Percentiles rank a stretch among this genome's conserved stretches.
Evolutionary conservation across 2,113 vertebrate species (phyloP).

Genomic region (Colossoma macropomum): DNA sequence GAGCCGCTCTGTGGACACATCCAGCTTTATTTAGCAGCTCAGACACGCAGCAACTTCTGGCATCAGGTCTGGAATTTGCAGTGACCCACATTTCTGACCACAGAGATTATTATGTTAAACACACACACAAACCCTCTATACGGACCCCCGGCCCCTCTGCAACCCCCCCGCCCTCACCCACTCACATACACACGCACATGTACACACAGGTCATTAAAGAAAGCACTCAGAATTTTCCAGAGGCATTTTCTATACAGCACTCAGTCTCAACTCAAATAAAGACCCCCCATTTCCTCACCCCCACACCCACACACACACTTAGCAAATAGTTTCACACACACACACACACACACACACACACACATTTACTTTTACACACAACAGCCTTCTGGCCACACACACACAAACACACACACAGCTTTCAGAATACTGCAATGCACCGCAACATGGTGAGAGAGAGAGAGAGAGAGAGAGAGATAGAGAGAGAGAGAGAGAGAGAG

Average conservation of each 20-base stretch:
- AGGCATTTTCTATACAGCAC: not conserved
- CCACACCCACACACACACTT: not conserved
- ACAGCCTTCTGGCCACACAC: not conserved
- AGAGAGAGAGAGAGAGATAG: slow-evolving; percentile 23
- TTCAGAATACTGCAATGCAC: slow-evolving; percentile 59
- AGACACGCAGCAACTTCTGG: slow-evolving; percentile 1
- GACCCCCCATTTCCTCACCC: not conserved
- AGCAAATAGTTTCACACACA: not conserved
- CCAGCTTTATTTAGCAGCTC: slow-evolving; percentile 9
- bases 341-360: slow-evolving; percentile 13
- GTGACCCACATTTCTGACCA: slow-evolving; percentile 5
- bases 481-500: slow-evolving; percentile 42
- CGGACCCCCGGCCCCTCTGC: no score
- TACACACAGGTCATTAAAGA: slow-evolving; percentile 3
- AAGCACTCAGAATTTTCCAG: not conserved
- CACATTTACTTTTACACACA: slow-evolving; percentile 1
- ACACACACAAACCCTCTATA: not conserved
- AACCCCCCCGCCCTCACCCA: no score
- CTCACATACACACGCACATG: not conserved
- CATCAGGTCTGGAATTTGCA: not conserved
- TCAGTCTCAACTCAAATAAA: not conserved
- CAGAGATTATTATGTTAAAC: not conserved
- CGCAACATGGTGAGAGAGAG: slow-evolving; percentile 47
- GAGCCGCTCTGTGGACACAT: not conserved
- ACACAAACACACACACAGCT: slow-evolving; percentile 18